Evolutionary conservation across 2,797 vertebrate species (phyloP).

Genomic region (Valencia hispanica): DNA sequence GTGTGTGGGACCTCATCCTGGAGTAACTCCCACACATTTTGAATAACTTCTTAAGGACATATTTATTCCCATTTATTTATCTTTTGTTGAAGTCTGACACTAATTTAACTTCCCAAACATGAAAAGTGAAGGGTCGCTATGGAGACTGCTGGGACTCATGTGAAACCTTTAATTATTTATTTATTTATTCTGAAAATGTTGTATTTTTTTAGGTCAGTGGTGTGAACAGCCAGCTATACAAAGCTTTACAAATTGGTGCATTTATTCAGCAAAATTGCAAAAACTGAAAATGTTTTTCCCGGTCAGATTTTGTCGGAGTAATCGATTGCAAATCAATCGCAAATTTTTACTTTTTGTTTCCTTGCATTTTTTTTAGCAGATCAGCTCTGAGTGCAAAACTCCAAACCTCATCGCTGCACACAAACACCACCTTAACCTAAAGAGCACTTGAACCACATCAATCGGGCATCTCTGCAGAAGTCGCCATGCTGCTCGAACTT

Average conservation of each 20-base stretch:
- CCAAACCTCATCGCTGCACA: background rate
- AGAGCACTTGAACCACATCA: constrained; percentile 24
- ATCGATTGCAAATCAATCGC: background rate
- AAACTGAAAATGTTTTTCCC: background rate
- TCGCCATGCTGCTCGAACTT: too few species aligned
- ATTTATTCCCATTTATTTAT: constrained; percentile 73
- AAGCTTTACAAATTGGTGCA: constrained; percentile 6
- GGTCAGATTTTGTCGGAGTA: background rate
- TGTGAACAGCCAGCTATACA: constrained; percentile 12
- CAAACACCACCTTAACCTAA: background rate
- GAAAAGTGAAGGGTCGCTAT: constrained; percentile 32
- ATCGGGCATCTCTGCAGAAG: background rate
- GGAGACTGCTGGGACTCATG: constrained; percentile 46
- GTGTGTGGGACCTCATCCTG: constrained; percentile 20
- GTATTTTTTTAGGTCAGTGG: constrained; percentile 33
- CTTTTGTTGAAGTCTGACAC: constrained; percentile 40
- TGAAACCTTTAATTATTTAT: constrained; percentile 44
- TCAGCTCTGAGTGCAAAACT: background rate
- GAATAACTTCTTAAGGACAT: constrained; percentile 50
- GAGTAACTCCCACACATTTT: constrained; percentile 24
- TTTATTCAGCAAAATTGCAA: constrained; percentile 6
- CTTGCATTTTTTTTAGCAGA: background rate
- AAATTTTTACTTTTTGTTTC: background rate
- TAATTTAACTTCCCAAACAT: constrained; percentile 47
- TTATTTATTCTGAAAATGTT: constrained; percentile 56